Evolutionary conservation across 2,113 vertebrate genomes (phyloP).

Genomic region (Miniopterus natalensis): DNA sequence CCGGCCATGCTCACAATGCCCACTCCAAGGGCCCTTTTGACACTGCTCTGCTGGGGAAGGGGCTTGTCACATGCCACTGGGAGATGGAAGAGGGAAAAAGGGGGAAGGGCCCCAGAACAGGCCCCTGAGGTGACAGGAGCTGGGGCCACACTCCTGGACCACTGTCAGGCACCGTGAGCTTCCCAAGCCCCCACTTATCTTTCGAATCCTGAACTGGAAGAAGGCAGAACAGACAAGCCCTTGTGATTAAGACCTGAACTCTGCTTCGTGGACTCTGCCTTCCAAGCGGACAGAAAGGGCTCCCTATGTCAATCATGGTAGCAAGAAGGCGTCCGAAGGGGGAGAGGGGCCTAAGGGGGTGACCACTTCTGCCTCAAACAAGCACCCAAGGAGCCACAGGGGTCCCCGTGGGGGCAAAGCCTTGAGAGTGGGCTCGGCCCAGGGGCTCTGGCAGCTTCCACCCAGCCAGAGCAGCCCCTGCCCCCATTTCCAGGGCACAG

Average conservation of each 20-base stretch:
- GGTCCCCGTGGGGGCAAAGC: not conserved
- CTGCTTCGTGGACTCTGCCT: not conserved
- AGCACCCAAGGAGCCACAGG: not conserved
- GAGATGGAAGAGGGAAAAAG: not conserved
- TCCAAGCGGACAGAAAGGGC: not conserved
- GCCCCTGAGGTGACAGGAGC: not conserved
- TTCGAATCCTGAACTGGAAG: not conserved
- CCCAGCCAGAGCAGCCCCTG: not conserved
- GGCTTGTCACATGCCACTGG: not conserved
- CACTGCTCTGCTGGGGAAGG: not conserved
- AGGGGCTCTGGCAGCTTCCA: not conserved
- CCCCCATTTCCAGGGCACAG: not conserved
- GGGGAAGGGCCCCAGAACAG: not conserved
- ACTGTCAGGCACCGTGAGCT: accelerated
- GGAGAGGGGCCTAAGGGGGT: too few relatives aligned
- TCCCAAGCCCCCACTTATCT: not conserved
- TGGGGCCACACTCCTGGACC: not conserved
- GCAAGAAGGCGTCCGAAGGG: not conserved
- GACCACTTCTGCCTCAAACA: not conserved
- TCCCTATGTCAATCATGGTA: accelerated
- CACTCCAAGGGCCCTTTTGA: not conserved
- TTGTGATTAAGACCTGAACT: not conserved
- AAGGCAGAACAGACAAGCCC: not conserved
- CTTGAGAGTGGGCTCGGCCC: not conserved
- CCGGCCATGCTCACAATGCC: not conserved